Evolutionary conservation across 2,113 vertebrate species (phyloP).

Genomic region (Oncorhynchus gorbuscha): DNA sequence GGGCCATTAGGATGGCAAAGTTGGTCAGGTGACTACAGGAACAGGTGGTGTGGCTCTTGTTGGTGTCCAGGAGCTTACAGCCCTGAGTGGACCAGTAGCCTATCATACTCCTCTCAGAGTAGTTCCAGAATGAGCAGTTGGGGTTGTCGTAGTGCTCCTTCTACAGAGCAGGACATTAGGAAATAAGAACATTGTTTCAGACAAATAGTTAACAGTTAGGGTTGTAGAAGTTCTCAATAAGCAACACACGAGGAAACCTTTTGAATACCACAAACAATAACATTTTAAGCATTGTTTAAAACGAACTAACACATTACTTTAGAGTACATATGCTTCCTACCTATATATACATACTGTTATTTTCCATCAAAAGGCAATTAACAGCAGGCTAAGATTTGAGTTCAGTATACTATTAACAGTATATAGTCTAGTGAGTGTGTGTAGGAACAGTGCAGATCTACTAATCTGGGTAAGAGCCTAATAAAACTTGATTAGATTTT

Average conservation of each 20-base stretch:
- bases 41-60: conserved; percentile 95
- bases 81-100: conserved; percentile 99
- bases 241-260: conserved; percentile 25
- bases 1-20: conserved; percentile 98
- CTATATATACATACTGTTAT: too few relatives aligned
- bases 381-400: too few relatives aligned
- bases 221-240: conserved; percentile 5
- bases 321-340: too few relatives aligned
- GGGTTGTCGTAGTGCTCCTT: conserved; percentile 98
- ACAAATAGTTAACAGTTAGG: not conserved
- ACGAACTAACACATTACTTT: too few relatives aligned
- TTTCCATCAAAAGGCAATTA: too few relatives aligned
- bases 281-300: too few relatives aligned
- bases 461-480: too few relatives aligned
- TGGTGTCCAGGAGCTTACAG: conserved; percentile 93
- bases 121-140: conserved; percentile 99
- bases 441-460: too few relatives aligned
- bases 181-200: not conserved
- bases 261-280: too few relatives aligned
- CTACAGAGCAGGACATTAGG: conserved; percentile 71
- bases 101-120: conserved; percentile 98
- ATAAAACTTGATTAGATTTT: not conserved
- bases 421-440: too few relatives aligned
- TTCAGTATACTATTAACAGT: too few relatives aligned
- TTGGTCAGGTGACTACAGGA: conserved; percentile 98